Percentiles rank a stretch among this genome's conserved stretches.
Conservation (phyloP, 2,888 invertebrate genomes). For the Strigamia transsilvanica region DNA sequence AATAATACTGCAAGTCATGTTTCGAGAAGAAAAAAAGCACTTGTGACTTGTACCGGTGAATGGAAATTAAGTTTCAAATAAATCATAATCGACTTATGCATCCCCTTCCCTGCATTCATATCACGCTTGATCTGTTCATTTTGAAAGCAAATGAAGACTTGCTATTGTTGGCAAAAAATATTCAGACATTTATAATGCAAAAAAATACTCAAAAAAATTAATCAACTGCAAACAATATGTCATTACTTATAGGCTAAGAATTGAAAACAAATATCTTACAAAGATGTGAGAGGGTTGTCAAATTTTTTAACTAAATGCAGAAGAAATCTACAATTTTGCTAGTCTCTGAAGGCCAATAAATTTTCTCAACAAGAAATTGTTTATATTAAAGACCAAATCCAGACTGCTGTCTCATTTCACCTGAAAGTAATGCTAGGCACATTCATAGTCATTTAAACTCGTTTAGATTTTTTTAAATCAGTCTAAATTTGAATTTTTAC, state of each 20-base stretch:
- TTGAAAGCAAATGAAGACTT: constrained; percentile 27
- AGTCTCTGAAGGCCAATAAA: neutral
- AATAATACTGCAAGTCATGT: constrained; percentile 25
- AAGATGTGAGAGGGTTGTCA: too few relatives aligned
- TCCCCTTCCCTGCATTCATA: neutral
- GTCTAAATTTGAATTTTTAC: too few relatives aligned
- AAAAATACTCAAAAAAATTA: too few relatives aligned
- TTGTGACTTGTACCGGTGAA: constrained; percentile 35
- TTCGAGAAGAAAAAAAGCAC: neutral
- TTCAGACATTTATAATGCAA: too few relatives aligned
- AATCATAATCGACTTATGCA: constrained; percentile 3
- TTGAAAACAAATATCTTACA: too few relatives aligned
- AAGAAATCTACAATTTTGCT: neutral
- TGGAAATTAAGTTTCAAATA: constrained; percentile 7
- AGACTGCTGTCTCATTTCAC: neutral
- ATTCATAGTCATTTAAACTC: too few relatives aligned
- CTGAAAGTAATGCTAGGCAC: too few relatives aligned
- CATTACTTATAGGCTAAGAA: too few relatives aligned
- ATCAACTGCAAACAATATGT: too few relatives aligned
- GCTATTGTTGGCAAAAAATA: constrained; percentile 2
- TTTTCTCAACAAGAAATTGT: constrained; percentile 2
- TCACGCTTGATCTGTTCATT: constrained; percentile 37
- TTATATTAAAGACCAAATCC: neutral
- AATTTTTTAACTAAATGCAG: too few relatives aligned
- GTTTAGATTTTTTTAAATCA: too few relatives aligned